Conservation (phyloP, 2,113 vertebrate genomes). For the Lampris incognitus region DNA sequence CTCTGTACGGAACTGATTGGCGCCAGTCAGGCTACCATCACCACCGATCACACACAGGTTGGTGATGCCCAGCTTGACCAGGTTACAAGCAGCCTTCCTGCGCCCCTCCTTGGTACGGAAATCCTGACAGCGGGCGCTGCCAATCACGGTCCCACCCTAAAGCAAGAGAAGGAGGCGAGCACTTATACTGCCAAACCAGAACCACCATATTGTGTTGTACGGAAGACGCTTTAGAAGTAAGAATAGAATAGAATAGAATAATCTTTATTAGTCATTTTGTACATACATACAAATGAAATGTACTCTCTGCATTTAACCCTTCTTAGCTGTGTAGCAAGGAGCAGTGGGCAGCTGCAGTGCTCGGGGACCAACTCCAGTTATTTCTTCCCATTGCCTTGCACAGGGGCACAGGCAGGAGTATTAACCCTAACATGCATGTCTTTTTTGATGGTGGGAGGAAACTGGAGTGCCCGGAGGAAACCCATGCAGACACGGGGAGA, state of each 20-base stretch:
- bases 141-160: conserved; percentile 95
- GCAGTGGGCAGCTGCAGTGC: neutral
- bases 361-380: too few relatives aligned
- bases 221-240: too few relatives aligned
- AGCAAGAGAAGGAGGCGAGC: conserved; percentile 5
- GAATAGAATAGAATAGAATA: too few relatives aligned
- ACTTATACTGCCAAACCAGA: conserved; percentile 15
- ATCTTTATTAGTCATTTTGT: too few relatives aligned
- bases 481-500: too few relatives aligned
- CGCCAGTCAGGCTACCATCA: conserved; percentile 87
- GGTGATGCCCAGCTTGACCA: conserved; percentile 92
- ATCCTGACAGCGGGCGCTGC: conserved; percentile 93
- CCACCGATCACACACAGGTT: conserved; percentile 84
- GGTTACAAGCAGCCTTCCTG: conserved; percentile 87
- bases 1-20: conserved; percentile 92
- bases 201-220: neutral
- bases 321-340: neutral
- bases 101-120: conserved; percentile 90
- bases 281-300: too few relatives aligned
- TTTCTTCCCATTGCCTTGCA: too few relatives aligned
- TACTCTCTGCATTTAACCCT: too few relatives aligned
- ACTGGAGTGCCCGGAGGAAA: too few relatives aligned
- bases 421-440: too few relatives aligned
- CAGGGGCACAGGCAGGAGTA: too few relatives aligned
- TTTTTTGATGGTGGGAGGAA: too few relatives aligned